A percentile compares a stretch with the other conserved stretches of the same genome.
Evolutionary conservation across 2,797 vertebrate genomes (phyloP).

Genomic region (Chelon auratus): DNA sequence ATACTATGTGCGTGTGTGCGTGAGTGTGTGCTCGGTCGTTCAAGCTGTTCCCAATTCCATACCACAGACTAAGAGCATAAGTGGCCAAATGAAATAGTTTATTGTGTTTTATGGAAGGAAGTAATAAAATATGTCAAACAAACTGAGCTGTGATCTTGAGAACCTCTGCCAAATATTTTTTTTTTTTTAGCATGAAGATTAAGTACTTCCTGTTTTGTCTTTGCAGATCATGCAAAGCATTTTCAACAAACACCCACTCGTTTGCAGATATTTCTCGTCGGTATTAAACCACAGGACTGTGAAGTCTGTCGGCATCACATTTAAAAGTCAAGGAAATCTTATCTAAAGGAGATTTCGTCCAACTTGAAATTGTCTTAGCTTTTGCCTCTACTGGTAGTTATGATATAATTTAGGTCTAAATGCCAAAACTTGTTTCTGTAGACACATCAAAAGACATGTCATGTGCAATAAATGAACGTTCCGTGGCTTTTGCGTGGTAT

Average conservation of each 20-base stretch:
- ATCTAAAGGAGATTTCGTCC: neutral
- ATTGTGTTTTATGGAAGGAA: neutral
- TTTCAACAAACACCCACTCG: neutral
- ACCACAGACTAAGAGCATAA: neutral
- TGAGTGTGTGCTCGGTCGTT: conserved; percentile 17
- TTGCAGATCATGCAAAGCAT: neutral
- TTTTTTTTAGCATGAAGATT: neutral
- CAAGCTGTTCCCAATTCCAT: neutral
- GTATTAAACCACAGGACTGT: neutral
- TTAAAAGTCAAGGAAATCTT: neutral
- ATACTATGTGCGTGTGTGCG: conserved; percentile 19
- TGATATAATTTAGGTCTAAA: neutral
- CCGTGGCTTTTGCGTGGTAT: too few relatives aligned
- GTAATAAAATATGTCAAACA: neutral
- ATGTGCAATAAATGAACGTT: too few relatives aligned
- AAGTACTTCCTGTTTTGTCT: neutral
- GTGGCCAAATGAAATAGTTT: neutral
- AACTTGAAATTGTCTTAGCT: neutral
- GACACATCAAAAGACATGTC: too few relatives aligned
- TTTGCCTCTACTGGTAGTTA: neutral
- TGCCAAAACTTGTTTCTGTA: too few relatives aligned
- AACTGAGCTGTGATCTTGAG: neutral
- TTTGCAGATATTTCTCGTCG: neutral
- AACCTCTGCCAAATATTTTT: conserved; percentile 1
- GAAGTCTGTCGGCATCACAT: too few relatives aligned